Evolutionary conservation across 1,140 invertebrate genomes (phyloP).

Genomic region (Diuraphis noxia): DNA sequence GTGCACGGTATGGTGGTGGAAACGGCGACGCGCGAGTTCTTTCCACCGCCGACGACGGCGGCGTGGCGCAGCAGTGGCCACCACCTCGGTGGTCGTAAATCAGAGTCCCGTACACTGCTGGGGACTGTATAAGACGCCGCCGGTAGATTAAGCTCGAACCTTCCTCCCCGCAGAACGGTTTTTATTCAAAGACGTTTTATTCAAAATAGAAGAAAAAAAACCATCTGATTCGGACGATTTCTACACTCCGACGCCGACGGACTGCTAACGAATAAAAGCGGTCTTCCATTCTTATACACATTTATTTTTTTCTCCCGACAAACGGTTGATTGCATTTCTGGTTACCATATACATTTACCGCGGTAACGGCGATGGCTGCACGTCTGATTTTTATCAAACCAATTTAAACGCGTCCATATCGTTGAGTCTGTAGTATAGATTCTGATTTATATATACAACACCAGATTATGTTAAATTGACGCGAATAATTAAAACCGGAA

Average conservation of each 20-base stretch:
- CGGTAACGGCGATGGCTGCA: background rate
- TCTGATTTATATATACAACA: background rate
- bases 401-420: background rate
- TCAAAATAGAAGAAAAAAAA: conserved; percentile 20
- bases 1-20: background rate
- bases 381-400: background rate
- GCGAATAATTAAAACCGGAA: background rate
- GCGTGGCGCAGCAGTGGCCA: background rate
- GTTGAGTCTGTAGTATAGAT: background rate
- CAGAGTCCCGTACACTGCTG: background rate
- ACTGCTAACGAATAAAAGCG: background rate
- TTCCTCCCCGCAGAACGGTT: background rate
- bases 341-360: background rate
- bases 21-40: background rate
- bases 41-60: background rate
- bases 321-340: background rate
- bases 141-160: conserved; percentile 7
- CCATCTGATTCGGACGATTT: background rate
- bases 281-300: background rate
- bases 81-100: conserved; percentile 44
- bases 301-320: background rate
- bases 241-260: background rate
- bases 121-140: background rate
- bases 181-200: conserved; percentile 22
- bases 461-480: background rate